Evolutionary conservation across 2,797 vertebrate genomes (phyloP), one percentile per base, ranked within the genome.

Genomic region (Tinamus major): DNA sequence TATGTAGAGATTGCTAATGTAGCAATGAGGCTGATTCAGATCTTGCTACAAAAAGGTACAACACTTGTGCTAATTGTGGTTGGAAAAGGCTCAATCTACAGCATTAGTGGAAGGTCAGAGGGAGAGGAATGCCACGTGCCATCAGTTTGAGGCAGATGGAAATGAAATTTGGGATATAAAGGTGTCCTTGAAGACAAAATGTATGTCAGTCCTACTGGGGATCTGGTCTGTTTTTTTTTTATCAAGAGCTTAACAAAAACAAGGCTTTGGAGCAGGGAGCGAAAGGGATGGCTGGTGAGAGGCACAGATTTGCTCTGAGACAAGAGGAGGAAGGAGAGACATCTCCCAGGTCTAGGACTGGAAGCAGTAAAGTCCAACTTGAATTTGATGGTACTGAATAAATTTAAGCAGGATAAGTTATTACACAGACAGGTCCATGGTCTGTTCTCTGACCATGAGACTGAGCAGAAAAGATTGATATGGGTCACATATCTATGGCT

Each of bases 11-110:
- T 48, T 86, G 74, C 91, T 87, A 92, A 93, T 84, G 94, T 93
- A 93, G 95, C 96, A 97, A 95, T 93, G 79, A 96, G 77, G 90
- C 79, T 94, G 95, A 96, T 95, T 94, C 95, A 93, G 84, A 94
- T 94, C 92, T 94, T 92, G 90, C 90, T 79, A 33, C 78, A 49
- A 64, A 93, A 95, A 94, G 92, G 93, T 91, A 71, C 80, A 92
- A 91, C n/a, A 9, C 26, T 74, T 89, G 48, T 62, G 20, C 74
- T 95, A 88, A 94, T 91, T 92, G 46, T 42, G 41, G 68, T 37
- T 78, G 92, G 87, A 90, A 96, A 86, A 82, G 15, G 61, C 49
- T 88, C 29, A 69, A 31, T 78, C 56, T 79, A 55, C 46, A 90
- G 79, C 87, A 55, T 13, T 79, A 85, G 69, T 88, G 78, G 68